Conservation (phyloP, 2,797 vertebrate species). For the Molossus molossus region DNA sequence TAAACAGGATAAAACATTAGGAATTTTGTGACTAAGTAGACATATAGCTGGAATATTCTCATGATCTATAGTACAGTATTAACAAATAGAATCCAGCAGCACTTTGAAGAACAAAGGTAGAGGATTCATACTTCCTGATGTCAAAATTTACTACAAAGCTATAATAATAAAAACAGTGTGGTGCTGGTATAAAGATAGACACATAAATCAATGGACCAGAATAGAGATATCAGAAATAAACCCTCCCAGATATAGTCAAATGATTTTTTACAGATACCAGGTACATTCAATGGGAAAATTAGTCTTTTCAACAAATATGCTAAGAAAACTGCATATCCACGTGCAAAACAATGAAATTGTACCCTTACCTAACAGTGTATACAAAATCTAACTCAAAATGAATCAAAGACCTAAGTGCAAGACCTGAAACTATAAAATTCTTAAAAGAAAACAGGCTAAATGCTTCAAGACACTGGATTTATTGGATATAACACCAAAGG, state of each 20-base stretch:
- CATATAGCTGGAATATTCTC: conserved; percentile 53
- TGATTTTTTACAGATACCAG: neutral
- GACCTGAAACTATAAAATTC: neutral
- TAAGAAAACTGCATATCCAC: neutral
- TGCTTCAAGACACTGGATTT: neutral
- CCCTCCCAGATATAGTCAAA: neutral
- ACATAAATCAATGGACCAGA: neutral
- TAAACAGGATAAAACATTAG: conserved; percentile 42
- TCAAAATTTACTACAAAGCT: neutral
- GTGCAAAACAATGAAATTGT: neutral
- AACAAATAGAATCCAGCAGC: neutral
- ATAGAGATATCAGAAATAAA: conserved; percentile 20
- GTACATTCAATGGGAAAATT: neutral
- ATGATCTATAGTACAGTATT: neutral
- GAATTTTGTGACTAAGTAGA: conserved; percentile 53
- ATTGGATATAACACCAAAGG: neutral
- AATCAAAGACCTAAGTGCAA: neutral
- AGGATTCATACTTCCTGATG: neutral
- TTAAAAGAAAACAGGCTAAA: neutral
- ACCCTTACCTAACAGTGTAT: neutral
- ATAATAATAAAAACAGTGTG: neutral
- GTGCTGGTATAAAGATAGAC: neutral
- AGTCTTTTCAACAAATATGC: too few relatives aligned
- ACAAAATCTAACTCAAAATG: conserved; percentile 24
- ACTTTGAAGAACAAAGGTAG: neutral